Base-by-base conservation (phyloP, 2,797 vertebrate species). In the Echeneis naucrates region DNA sequence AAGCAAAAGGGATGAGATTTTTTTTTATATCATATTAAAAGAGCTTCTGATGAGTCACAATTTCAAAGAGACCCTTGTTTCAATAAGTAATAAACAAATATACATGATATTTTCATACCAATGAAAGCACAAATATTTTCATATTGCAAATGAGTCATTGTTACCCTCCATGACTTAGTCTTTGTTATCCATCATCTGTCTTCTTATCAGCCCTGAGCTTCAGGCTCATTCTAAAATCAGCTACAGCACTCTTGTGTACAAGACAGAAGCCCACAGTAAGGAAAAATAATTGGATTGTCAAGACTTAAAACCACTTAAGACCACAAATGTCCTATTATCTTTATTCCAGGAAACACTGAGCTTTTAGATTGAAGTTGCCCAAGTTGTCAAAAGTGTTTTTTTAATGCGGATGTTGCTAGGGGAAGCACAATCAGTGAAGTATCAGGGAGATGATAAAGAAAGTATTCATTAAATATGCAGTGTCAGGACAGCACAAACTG, bases 181-280 rank as follows among this genome's bases (percentile, higher is more conserved):
- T 65, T 64, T 23, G 27, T 42, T 48, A 59, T 76, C 72, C 8
- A 3, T 79, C 54, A 78, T 81, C 61, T 26, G 24, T 81, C 75
- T 78, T 77, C 60, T 59, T 66, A 77, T 81, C 71, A 80, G 76
- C 76, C 67, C 51, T 8, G 53, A 75, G 62, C 75, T 84, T 72
- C 27, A 24, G 64, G 16, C 51, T 13, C 14, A 7, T 38, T 85
- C 72, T 71, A 54, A 78, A 81, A 82, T 75, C 66, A 66, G 78
- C 55, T 27, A 33, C 56, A 45, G 61, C 16, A n/a, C 57, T 72
- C 60, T 47, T 1, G 0, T 17, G 32, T 53, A 69, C 72, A 63
- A 81, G 65, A 75, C 64, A 80, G 75, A 60, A 47, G 24, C 52
- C 68, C n/a, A 45, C 33, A 66, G 52, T 56, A 9, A 32, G 45